Percentiles rank a stretch among this genome's conserved stretches.
Conservation (phyloP, 2,113 vertebrate genomes). For the Plecotus auritus region DNA sequence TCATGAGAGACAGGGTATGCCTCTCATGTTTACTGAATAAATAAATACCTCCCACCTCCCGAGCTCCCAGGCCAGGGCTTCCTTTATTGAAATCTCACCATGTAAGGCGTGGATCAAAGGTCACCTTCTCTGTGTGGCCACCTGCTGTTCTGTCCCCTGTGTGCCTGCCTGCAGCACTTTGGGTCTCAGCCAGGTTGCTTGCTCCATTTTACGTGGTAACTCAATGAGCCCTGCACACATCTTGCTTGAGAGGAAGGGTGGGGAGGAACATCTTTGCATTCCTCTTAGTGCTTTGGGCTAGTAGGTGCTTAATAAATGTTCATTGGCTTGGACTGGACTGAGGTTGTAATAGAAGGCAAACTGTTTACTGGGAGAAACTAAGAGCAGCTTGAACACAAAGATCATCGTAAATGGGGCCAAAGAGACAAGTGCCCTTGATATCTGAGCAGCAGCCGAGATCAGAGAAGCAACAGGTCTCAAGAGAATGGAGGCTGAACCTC, state of each 20-base stretch:
- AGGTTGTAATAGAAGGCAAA: not conserved
- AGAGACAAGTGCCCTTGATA: not conserved
- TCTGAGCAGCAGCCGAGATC: not conserved
- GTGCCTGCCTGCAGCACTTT: not conserved
- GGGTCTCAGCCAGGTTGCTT: not conserved
- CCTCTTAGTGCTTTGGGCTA: not conserved
- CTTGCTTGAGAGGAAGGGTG: not conserved
- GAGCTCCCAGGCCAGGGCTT: not conserved
- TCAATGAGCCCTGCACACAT: rapidly evolving
- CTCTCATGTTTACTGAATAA: not conserved
- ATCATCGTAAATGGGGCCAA: not conserved
- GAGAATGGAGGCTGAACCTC: not conserved
- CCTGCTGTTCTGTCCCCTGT: rapidly evolving
- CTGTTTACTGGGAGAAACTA: not conserved
- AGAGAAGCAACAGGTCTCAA: not conserved
- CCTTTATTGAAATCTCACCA: not conserved
- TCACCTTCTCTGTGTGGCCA: not conserved
- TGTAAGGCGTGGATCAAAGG: not conserved
- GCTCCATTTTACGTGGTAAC: not conserved
- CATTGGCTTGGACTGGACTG: not conserved
- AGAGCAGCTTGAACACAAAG: not conserved
- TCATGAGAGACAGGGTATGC: no score
- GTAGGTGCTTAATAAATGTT: not conserved
- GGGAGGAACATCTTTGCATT: not conserved
- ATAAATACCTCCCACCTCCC: not conserved